Evolutionary conservation across 2,113 vertebrate genomes (phyloP).

Genomic region (Arvicanthis niloticus): DNA sequence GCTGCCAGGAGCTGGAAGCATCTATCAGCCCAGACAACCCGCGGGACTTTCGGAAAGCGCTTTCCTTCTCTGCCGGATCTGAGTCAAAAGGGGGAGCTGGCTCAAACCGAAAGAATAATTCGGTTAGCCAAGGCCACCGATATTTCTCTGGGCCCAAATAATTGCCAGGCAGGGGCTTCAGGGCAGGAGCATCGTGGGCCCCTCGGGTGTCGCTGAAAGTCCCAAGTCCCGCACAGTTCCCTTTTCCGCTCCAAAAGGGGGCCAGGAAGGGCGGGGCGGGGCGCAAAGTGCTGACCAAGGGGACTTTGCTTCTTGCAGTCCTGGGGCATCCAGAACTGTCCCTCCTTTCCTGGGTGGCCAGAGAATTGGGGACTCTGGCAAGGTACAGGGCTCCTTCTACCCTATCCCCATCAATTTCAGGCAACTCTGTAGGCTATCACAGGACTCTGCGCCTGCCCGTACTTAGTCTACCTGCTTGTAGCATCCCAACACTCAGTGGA

Average conservation of each 20-base stretch:
- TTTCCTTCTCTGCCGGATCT: constrained; percentile 64
- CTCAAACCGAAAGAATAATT: constrained; percentile 84
- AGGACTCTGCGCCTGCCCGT: background rate
- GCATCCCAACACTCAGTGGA: background rate
- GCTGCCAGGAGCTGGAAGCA: too few relatives aligned
- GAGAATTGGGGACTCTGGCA: background rate
- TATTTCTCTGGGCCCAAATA: constrained; percentile 68
- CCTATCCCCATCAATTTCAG: too few relatives aligned
- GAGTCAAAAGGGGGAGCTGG: constrained; percentile 79
- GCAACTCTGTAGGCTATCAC: too few relatives aligned
- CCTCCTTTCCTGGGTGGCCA: background rate
- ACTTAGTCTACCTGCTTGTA: background rate
- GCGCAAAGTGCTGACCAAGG: background rate
- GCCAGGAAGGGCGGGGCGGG: background rate
- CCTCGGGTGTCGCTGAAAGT: constrained; percentile 61
- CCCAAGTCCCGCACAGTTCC: constrained; percentile 37
- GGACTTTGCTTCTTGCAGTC: background rate
- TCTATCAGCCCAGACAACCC: background rate
- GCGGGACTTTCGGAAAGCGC: constrained; percentile 67
- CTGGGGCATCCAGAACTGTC: background rate
- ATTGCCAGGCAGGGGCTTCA: constrained; percentile 60
- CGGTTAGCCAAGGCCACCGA: constrained; percentile 74
- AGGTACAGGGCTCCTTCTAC: background rate
- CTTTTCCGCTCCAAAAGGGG: constrained; percentile 20
- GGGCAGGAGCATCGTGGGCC: background rate